Evolutionary conservation across 2,113 vertebrate genomes (phyloP).

Genomic region (Chloropsis hardwickii): DNA sequence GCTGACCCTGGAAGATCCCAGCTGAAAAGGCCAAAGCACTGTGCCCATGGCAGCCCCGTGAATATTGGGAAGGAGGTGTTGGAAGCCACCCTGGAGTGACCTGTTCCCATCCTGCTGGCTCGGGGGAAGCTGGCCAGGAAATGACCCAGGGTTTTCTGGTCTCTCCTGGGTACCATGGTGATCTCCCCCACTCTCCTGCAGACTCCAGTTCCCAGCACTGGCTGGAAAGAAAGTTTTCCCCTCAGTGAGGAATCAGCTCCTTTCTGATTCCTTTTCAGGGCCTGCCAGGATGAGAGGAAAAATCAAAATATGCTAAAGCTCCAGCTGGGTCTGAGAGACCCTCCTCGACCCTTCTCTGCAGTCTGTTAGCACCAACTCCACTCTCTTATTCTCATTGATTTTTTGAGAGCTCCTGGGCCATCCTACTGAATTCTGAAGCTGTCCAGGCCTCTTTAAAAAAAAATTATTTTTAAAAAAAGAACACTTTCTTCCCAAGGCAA

Average conservation of each 20-base stretch:
- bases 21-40: background rate
- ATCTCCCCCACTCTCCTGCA: background rate
- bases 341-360: background rate
- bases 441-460: background rate
- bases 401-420: background rate
- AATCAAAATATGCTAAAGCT: background rate
- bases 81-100: background rate
- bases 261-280: background rate
- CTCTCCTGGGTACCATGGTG: fast-evolving
- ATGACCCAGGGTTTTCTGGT: fast-evolving
- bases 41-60: fast-evolving
- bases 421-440: background rate
- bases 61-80: background rate
- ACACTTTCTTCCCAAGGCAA: background rate
- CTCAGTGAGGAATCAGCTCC: background rate
- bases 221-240: background rate
- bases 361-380: background rate
- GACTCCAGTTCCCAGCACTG: background rate
- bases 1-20: background rate
- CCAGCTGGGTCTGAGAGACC: background rate
- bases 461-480: background rate
- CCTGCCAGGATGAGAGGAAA: background rate
- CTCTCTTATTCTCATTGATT: background rate
- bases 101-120: background rate
- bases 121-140: background rate